Conservation (phyloP, 2,888 invertebrate species). For the Vesta saturnalis region DNA sequence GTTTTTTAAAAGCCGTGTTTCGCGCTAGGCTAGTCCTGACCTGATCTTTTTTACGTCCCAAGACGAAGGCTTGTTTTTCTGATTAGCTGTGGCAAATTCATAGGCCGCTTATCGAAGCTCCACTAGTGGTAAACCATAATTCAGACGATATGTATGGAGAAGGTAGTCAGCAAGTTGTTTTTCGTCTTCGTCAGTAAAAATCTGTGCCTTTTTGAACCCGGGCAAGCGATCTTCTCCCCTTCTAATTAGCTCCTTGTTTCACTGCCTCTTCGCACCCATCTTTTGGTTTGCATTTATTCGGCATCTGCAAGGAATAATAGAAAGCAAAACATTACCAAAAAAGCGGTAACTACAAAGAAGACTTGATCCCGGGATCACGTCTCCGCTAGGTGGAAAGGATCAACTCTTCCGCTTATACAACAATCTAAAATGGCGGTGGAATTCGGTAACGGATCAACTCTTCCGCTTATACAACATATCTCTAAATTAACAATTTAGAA, state of each 20-base stretch:
- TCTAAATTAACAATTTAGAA: not conserved
- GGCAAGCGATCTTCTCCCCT: constrained; percentile 14
- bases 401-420: constrained; percentile 6
- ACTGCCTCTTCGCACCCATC: constrained; percentile 13
- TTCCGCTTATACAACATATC: not conserved
- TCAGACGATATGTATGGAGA: too few species aligned
- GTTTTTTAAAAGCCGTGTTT: not conserved
- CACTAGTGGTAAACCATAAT: too few species aligned
- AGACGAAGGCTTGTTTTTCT: not conserved
- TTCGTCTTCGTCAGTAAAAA: constrained; percentile 9
- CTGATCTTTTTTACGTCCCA: constrained; percentile 2
- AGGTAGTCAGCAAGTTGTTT: too few species aligned
- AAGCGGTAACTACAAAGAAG: not conserved
- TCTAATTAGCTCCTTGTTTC: constrained; percentile 11
- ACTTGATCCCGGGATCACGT: constrained; percentile 5
- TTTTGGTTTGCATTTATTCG: constrained; percentile 8
- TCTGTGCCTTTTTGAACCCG: constrained; percentile 10
- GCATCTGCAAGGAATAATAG: not conserved
- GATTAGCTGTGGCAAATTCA: too few species aligned
- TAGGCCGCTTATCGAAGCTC: too few species aligned
- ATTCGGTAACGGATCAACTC: not conserved
- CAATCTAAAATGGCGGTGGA: not conserved
- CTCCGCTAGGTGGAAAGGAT: not conserved
- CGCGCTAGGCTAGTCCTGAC: constrained; percentile 5
- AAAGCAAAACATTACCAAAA: constrained; percentile 1